These are phyloP conservation scores for Melanotus villosus DNA, from an alignment of 2,888 invertebrate genomes.

Conservation along the genomic window DNA sequence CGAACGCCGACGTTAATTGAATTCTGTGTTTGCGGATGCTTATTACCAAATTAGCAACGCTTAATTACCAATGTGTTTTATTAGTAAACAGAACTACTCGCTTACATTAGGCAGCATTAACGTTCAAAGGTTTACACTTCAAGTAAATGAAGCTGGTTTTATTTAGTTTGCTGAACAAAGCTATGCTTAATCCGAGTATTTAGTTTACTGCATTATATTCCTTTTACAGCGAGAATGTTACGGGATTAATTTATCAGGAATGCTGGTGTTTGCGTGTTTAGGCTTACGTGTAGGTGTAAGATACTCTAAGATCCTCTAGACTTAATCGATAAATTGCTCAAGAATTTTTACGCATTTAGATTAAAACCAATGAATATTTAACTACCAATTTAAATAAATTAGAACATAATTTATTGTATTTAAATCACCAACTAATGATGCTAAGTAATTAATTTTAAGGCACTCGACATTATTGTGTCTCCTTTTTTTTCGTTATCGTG, in stretches of 20 bases:
- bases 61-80: conserved; percentile 70
- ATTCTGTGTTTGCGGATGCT: conserved; percentile 69
- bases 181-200: conserved; percentile 51
- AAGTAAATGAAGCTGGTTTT: conserved; percentile 58
- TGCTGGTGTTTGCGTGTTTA: conserved; percentile 46
- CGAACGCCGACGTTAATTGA: conserved; percentile 65
- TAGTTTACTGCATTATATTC: conserved; percentile 48
- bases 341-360: conserved; percentile 46
- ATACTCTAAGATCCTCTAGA: conserved; percentile 43
- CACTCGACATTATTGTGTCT: no score
- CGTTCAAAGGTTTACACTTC: conserved; percentile 63
- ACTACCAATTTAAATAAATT: conserved; percentile 43
- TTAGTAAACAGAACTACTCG: conserved; percentile 68
- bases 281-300: conserved; percentile 46
- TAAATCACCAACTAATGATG: conserved; percentile 42
- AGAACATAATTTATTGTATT: conserved; percentile 45
- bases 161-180: conserved; percentile 59
- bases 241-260: conserved; percentile 47
- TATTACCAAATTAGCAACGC: conserved; percentile 70
- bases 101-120: conserved; percentile 66
- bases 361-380: conserved; percentile 46
- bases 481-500: no score
- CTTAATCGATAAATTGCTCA: conserved; percentile 44
- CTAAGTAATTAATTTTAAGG: conserved; percentile 39
- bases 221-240: conserved; percentile 42